Base-by-base conservation (phyloP, 2,113 vertebrate genomes). In the Varanus komodoensis region DNA sequence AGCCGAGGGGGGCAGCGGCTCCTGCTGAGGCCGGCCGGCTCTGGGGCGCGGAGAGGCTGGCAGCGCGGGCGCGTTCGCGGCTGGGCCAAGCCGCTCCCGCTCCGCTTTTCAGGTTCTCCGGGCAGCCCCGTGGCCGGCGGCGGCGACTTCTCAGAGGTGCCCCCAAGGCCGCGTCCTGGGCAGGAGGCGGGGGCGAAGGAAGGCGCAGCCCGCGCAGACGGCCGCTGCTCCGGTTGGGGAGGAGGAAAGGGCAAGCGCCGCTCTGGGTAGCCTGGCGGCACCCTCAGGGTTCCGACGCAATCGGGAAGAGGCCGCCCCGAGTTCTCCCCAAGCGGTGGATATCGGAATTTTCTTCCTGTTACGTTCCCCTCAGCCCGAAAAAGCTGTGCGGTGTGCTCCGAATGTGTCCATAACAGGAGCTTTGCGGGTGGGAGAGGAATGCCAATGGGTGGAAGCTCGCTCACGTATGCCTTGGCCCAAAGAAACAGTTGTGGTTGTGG, bases 281-380 rank as follows among this genome's bases (percentile, higher is more conserved):
- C n/a, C 57, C 8, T 34, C n/a, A 34, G 3, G 0, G 9, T 38
- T 38, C 12, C 9, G 3, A 14, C n/a, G 69, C 21, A 52, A 9
- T 54, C 1, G 17, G 27, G 0, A 54, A 48, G 0, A 87, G 52
- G n/a, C 67, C 29, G 75, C 67, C 73, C 25, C 21, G 29, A 84
- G 19, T 38, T 29, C 6, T 50, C 38, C 54, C 54, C 61, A 25
- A 19, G 29, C 54, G 82, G 57, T 48, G 38, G n/a, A 11, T n/a
- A 1, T 0, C 15, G 64, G 17, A 54, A 0, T 21, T 38, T 7
- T 6, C 85, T 7, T 67, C n/a, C 48, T 50, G 19, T 21, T 75
- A 7, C 88, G 1, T 0, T 8, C 27, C n/a, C 34, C 27, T 69
- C 12, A 1, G 44, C 25, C 1, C 1, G 3, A 1, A 34, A 57